Conservation (phyloP, 2,888 invertebrate species). For the Dryomyza anilis region DNA sequence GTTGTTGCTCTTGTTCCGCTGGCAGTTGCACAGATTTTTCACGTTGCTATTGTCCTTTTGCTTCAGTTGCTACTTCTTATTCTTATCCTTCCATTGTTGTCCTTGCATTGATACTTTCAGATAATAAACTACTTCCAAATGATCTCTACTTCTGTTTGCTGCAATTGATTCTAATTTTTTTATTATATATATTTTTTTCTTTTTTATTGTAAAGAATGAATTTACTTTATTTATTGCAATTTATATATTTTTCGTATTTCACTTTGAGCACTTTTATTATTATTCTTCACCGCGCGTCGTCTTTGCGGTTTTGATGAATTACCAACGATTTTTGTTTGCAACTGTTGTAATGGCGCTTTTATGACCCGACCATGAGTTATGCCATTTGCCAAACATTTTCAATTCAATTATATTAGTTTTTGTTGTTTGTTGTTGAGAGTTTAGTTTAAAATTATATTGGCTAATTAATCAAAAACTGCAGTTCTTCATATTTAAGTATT, state of each 20-base stretch:
- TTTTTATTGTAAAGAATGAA: neutral
- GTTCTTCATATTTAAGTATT: no score
- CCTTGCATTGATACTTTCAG: neutral
- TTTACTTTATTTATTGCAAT: neutral
- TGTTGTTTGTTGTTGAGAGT: no score
- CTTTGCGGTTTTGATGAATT: neutral
- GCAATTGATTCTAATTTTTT: no score
- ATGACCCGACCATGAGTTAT: neutral
- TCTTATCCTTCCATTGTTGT: neutral
- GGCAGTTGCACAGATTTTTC: constrained; percentile 8
- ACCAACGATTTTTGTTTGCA: neutral
- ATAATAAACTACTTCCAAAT: no score
- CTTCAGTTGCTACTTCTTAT: neutral
- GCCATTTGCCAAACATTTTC: neutral
- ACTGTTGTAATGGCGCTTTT: neutral
- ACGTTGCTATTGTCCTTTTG: neutral
- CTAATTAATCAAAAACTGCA: no score
- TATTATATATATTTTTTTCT: no score
- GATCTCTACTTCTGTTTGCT: no score
- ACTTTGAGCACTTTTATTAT: no score
- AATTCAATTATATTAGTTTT: neutral
- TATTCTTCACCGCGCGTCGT: no score
- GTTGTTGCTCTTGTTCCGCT: neutral
- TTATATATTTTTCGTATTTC: neutral
- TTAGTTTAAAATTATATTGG: no score